These are phyloP conservation scores for Athripsodes cinereus DNA, from an alignment of 2,888 invertebrate genomes.

Conservation along the genomic window DNA sequence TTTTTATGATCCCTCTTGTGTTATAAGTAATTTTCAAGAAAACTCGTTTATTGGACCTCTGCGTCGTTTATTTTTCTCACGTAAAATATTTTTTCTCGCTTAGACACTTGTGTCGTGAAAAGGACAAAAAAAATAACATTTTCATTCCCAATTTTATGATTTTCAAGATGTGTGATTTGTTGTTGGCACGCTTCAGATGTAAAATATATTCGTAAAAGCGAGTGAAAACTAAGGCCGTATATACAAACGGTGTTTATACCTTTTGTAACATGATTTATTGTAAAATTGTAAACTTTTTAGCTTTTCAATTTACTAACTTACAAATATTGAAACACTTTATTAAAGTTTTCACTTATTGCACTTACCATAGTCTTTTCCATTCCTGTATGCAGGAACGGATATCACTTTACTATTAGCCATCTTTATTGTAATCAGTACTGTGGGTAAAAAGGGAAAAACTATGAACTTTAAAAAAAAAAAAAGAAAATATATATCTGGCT, in stretches of 20 bases:
- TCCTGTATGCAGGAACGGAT: too few relatives aligned
- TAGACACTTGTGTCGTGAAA: background rate
- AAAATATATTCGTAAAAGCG: background rate
- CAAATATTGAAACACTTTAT: too few relatives aligned
- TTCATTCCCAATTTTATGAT: conserved; percentile 6
- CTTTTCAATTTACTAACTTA: too few relatives aligned
- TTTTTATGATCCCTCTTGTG: background rate
- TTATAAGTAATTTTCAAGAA: conserved; percentile 13
- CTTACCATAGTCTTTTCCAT: too few relatives aligned
- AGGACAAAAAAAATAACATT: conserved; percentile 3
- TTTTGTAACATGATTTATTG: too few relatives aligned
- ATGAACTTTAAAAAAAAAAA: too few relatives aligned
- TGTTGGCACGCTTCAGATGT: conserved; percentile 4
- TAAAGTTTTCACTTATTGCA: too few relatives aligned
- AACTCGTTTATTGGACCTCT: conserved; percentile 15
- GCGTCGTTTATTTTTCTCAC: conserved; percentile 11
- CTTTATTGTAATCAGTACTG: too few relatives aligned
- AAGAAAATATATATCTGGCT: too few relatives aligned
- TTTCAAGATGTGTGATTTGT: conserved; percentile 5
- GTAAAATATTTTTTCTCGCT: conserved; percentile 3
- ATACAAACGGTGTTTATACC: background rate
- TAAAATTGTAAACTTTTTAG: too few relatives aligned
- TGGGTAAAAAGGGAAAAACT: too few relatives aligned
- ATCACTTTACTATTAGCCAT: too few relatives aligned
- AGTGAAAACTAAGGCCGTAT: background rate